phyloP scores from a whole-genome alignment of 2,888 invertebrate species.

The Lithosia quadra region DNA sequence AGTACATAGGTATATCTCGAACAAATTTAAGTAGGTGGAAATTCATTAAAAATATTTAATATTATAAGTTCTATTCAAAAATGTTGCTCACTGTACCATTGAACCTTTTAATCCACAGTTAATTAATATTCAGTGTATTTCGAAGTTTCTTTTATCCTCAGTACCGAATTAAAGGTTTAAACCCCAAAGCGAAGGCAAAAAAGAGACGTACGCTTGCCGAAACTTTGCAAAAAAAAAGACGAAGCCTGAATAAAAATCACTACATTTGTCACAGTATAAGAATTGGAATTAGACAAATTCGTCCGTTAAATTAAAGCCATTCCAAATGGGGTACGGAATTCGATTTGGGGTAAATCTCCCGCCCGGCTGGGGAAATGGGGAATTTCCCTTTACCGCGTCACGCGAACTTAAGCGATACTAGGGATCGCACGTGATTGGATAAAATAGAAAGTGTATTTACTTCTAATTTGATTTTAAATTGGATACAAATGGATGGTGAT shows the following conservation, averaged over 20 bases:
- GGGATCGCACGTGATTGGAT: constrained; percentile 78
- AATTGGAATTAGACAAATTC: constrained; percentile 87
- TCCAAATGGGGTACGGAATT: constrained; percentile 76
- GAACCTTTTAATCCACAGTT: constrained; percentile 46
- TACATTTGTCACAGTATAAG: constrained; percentile 85
- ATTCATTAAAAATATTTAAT: neutral
- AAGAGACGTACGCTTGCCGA: constrained; percentile 52
- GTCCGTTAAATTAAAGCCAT: constrained; percentile 85
- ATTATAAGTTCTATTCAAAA: neutral
- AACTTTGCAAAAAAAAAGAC: constrained; percentile 60
- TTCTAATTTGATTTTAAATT: constrained; percentile 85
- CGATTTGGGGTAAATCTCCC: constrained; percentile 84
- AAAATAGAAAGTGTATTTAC: constrained; percentile 82
- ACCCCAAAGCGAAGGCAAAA: constrained; percentile 38
- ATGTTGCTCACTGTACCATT: neutral
- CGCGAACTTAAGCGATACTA: constrained; percentile 65
- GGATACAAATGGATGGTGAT: constrained; percentile 80
- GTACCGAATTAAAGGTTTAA: constrained; percentile 48
- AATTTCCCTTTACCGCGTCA: constrained; percentile 69
- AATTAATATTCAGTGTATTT: constrained; percentile 53
- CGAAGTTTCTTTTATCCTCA: constrained; percentile 44
- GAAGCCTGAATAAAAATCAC: constrained; percentile 80
- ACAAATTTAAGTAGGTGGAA: too few species aligned
- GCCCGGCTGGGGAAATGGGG: constrained; percentile 70
- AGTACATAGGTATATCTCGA: too few species aligned